Base-by-base conservation (phyloP, 92 coral and sea anemone genomes). In the Zoanthus sociatus region DNA sequence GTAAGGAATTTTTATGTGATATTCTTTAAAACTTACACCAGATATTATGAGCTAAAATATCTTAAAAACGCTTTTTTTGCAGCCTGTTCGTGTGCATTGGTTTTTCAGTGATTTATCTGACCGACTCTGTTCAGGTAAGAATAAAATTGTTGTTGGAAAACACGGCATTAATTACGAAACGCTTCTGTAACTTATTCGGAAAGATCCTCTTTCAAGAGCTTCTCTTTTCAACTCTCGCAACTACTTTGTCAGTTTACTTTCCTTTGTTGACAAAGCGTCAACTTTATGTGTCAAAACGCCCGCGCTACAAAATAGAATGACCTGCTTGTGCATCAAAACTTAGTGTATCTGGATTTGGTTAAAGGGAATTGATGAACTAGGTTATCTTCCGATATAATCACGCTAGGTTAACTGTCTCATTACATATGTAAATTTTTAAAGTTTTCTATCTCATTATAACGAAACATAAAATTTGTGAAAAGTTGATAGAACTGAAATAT, bases 81-180 rank as follows among this genome's bases (percentile, higher is more conserved):
- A 81, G 85, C 74, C 47, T 81, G 42, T 67, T 48, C 20, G 7
- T 64, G 75, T 81, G 61, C 85, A 13, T 47, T 12, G 31, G 85
- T 66, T 20, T 81, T 66, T 67, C 61, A 30, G 74, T 81, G 85
- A 60, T 45, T 66, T 53, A 47, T 66, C 2, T 63, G 85, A 48
- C 85, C 66, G 45, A 66, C 15, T 67, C 63, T 64, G 73, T 64
- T 64, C 17, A 44, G 75, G 85, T 81, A 81, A 81, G 85, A 9
- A 30, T 20, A 4, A 5, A 15, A 4, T 60, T 78, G 17, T 10
- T 69, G 0, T 31, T 31, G 8, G n/a, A 69, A 33, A 33, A 30
- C 14, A 69, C 74, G 9, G 46, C 31, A 12, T 15, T 26, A 30
- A 11, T 14, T 11, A 69, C 8, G 10, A 69, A 69, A 12, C 31